Percentiles rank a stretch among this genome's conserved stretches.
These are phyloP conservation scores for Thryonomys swinderianus DNA, from an alignment of 2,113 vertebrate genomes.

Conservation along the genomic window DNA sequence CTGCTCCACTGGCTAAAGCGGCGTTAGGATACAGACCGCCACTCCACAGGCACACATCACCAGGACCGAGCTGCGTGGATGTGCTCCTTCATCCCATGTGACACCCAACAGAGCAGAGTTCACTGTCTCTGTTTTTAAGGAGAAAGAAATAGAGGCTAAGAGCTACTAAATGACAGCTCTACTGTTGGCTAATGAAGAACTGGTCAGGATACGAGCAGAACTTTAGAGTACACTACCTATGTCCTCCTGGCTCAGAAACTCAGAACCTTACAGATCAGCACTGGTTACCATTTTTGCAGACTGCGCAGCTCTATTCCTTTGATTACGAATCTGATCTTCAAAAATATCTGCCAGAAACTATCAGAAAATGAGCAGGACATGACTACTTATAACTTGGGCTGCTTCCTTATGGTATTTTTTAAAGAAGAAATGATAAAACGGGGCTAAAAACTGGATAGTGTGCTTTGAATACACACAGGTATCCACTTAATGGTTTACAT, in stretches of 20 bases:
- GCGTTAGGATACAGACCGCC: neutral
- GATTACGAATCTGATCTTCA: neutral
- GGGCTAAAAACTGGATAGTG: neutral
- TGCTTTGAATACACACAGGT: neutral
- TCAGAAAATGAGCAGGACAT: neutral
- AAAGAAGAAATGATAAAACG: neutral
- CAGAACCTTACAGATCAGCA: neutral
- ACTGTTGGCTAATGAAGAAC: too few relatives aligned
- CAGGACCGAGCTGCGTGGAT: too few relatives aligned
- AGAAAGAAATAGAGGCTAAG: neutral
- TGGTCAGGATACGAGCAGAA: neutral
- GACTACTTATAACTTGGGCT: neutral
- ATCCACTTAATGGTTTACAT: neutral
- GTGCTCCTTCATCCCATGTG: neutral
- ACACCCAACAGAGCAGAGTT: too few relatives aligned
- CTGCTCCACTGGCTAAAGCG: neutral
- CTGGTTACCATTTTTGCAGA: neutral
- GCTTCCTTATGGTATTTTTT: neutral
- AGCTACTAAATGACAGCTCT: fast-evolving
- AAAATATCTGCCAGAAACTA: neutral
- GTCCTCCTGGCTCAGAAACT: neutral
- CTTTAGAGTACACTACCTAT: too few relatives aligned
- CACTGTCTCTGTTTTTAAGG: neutral
- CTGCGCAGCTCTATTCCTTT: neutral
- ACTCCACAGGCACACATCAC: neutral